Evolutionary conservation across 2,113 vertebrate species (phyloP).

Genomic region (Austrofundulus limnaeus): DNA sequence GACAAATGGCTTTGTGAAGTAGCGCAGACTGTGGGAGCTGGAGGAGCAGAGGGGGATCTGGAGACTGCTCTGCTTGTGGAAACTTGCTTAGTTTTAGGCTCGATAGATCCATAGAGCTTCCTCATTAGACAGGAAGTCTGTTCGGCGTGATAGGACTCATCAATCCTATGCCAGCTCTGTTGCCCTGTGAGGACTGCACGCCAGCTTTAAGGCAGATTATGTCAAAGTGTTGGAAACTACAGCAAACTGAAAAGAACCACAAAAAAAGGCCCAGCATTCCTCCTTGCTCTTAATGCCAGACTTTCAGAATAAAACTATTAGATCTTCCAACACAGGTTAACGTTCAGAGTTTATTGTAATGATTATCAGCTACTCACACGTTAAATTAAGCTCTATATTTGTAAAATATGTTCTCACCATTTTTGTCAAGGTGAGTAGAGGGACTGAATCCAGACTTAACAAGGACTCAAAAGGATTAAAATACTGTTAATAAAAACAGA

Average conservation of each 20-base stretch:
- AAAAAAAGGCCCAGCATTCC: neutral
- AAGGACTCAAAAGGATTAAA: no score
- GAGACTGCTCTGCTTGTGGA: slow-evolving; percentile 46
- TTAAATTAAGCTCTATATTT: no score
- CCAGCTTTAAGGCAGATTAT: slow-evolving; percentile 17
- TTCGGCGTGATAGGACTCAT: slow-evolving; percentile 58
- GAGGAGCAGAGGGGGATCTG: slow-evolving; percentile 38
- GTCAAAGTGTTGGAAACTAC: slow-evolving; percentile 21
- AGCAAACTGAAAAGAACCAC: slow-evolving; percentile 16
- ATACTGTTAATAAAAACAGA: no score
- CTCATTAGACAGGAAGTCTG: slow-evolving; percentile 69
- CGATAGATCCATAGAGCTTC: slow-evolving; percentile 60
- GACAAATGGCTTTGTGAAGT: slow-evolving; percentile 69
- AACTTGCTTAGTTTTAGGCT: slow-evolving; percentile 61
- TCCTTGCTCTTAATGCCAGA: no score
- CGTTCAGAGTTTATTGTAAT: no score
- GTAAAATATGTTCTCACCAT: no score
- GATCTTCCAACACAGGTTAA: no score
- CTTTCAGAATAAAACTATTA: no score
- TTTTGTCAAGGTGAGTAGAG: no score
- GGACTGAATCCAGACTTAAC: no score
- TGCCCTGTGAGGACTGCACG: slow-evolving; percentile 24
- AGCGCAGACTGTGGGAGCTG: slow-evolving; percentile 40
- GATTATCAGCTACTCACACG: no score
- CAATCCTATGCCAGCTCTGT: slow-evolving; percentile 42